Evolutionary conservation across 2,888 invertebrate genomes (phyloP).

Genomic region (Morpho helenor): DNA sequence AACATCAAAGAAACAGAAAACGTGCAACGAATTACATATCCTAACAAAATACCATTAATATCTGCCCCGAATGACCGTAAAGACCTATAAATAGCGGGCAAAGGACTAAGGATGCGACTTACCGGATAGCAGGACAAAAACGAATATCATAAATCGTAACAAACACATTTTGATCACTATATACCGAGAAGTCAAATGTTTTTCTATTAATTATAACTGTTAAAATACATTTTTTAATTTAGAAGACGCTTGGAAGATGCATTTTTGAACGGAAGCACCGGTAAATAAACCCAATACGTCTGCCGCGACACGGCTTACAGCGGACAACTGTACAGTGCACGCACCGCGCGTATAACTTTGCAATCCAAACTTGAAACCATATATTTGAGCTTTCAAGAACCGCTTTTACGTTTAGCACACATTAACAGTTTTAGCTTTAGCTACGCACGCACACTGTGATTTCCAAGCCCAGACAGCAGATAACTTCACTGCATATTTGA

Average conservation of each 20-base stretch:
- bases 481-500: slow-evolving; percentile 68
- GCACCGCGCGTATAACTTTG: slow-evolving; percentile 2
- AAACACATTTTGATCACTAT: slow-evolving; percentile 57
- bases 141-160: slow-evolving; percentile 48
- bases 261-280: slow-evolving; percentile 37
- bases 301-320: slow-evolving; percentile 36
- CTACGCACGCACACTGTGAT: slow-evolving; percentile 36
- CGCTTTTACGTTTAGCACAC: slow-evolving; percentile 56
- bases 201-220: slow-evolving; percentile 11
- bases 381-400: slow-evolving; percentile 42
- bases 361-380: slow-evolving; percentile 28
- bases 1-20: slow-evolving; percentile 39
- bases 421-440: slow-evolving; percentile 33
- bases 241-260: slow-evolving; percentile 39
- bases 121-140: slow-evolving; percentile 62
- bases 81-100: slow-evolving; percentile 61
- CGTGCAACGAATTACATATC: slow-evolving; percentile 38
- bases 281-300: slow-evolving; percentile 40
- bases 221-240: slow-evolving; percentile 42
- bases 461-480: slow-evolving; percentile 52
- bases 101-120: slow-evolving; percentile 65
- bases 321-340: slow-evolving; percentile 31
- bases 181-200: slow-evolving; percentile 20
- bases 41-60: slow-evolving; percentile 60
- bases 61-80: slow-evolving; percentile 61